Percentiles rank a stretch among this genome's conserved stretches.
Evolutionary conservation across 2,797 vertebrate species (phyloP).

Genomic region (Dendrocincla fuliginosa): DNA sequence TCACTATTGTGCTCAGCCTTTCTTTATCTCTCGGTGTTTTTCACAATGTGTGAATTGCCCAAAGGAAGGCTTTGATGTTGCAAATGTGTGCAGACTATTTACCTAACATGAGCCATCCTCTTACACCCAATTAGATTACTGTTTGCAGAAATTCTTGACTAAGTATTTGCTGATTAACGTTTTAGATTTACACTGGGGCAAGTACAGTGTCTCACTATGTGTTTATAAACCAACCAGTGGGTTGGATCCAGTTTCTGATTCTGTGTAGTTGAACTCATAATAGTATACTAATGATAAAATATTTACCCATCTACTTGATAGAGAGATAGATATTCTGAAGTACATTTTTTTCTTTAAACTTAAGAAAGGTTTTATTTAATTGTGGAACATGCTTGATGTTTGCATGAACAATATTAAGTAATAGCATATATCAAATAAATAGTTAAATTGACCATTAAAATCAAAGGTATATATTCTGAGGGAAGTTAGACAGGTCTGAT

Average conservation of each 20-base stretch:
- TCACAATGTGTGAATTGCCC: not conserved
- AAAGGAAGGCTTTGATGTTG: slow-evolving; percentile 20
- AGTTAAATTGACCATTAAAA: not conserved
- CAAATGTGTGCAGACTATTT: not conserved
- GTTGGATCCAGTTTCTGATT: not conserved
- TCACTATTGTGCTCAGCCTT: not conserved
- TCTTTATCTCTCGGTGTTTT: not conserved
- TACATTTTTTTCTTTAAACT: not conserved
- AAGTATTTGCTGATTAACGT: not conserved
- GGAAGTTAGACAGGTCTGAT: not conserved
- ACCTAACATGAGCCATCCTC: not conserved
- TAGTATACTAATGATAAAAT: not conserved
- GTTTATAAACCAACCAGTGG: not conserved
- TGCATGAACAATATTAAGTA: not conserved
- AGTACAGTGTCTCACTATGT: not conserved
- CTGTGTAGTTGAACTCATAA: not conserved
- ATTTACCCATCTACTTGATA: not conserved
- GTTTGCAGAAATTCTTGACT: not conserved
- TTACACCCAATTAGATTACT: not conserved
- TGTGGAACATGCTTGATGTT: accelerated
- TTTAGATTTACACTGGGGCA: not conserved
- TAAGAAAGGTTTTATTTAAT: not conserved
- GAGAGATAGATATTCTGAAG: not conserved
- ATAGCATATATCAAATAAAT: not conserved
- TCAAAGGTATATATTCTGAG: not conserved